A percentile compares a stretch with the other conserved stretches of the same genome.
Evolutionary conservation across 2,888 invertebrate genomes (phyloP).

Genomic region (Torymus aiolomorphi): DNA sequence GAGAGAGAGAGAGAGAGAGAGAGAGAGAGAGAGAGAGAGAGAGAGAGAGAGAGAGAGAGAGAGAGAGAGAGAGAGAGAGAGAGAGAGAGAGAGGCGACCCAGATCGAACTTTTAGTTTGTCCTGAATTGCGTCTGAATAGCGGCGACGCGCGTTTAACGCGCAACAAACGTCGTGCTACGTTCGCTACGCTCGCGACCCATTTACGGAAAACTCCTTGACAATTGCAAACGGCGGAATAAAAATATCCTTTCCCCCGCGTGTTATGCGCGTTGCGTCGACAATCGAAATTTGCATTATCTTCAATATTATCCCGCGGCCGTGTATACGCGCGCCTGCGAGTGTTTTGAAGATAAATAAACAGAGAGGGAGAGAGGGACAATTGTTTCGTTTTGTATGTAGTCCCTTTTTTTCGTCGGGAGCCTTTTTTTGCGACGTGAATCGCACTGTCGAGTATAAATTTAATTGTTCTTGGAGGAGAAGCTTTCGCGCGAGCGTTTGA

Average conservation of each 20-base stretch:
- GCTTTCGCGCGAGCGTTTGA: too few relatives aligned
- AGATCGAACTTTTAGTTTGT: constrained; percentile 53
- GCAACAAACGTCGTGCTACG: not conserved
- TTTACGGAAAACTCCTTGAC: constrained; percentile 48
- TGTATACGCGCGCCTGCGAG: too few relatives aligned
- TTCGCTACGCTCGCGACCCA: constrained; percentile 46
- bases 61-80: too few relatives aligned
- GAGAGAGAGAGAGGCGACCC: constrained; percentile 9
- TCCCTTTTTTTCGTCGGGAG: not conserved
- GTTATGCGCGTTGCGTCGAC: not conserved
- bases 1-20: too few relatives aligned
- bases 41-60: too few relatives aligned
- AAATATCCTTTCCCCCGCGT: constrained; percentile 28
- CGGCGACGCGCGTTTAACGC: constrained; percentile 47
- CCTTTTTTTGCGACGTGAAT: too few relatives aligned
- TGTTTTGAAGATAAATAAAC: too few relatives aligned
- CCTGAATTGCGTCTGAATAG: constrained; percentile 54
- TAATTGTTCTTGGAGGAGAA: too few relatives aligned
- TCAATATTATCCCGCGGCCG: constrained; percentile 25
- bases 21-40: too few relatives aligned
- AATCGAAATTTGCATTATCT: constrained; percentile 50
- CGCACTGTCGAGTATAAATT: too few relatives aligned
- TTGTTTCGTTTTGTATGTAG: not conserved
- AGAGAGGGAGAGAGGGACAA: too few relatives aligned
- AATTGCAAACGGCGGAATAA: constrained; percentile 50